These are phyloP conservation scores for Propithecus deckenii DNA, from an alignment of 2,797 vertebrate genomes.

Conservation along the genomic window DNA sequence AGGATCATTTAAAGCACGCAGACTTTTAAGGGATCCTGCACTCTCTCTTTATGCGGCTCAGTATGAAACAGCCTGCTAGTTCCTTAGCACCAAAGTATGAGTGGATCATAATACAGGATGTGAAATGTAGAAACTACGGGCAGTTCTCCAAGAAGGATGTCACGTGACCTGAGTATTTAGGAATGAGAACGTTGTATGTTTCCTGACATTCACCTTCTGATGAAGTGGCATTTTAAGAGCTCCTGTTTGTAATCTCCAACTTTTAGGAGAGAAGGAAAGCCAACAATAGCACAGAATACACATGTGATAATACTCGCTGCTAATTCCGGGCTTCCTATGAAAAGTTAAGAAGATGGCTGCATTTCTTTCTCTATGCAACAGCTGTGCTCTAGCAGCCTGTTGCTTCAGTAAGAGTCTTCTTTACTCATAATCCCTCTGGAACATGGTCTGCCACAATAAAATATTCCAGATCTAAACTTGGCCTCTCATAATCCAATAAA, in stretches of 20 bases:
- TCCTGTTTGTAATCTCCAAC: not conserved
- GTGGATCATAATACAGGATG: not conserved
- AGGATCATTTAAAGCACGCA: not conserved
- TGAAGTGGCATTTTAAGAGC: conserved; percentile 15
- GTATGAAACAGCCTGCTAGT: not conserved
- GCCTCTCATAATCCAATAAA: too few relatives aligned
- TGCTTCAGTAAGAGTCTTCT: not conserved
- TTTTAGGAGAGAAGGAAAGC: conserved; percentile 14
- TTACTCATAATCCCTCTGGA: not conserved
- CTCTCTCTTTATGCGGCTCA: not conserved
- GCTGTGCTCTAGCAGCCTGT: not conserved
- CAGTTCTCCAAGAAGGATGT: not conserved
- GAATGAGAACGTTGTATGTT: not conserved
- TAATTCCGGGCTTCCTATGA: not conserved
- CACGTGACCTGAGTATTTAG: not conserved
- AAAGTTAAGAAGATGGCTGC: conserved; percentile 1
- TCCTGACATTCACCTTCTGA: conserved; percentile 3
- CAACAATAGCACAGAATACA: not conserved
- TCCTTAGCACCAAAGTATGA: not conserved
- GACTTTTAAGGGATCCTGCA: rapidly evolving
- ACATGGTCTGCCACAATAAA: not conserved
- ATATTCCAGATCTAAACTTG: not conserved
- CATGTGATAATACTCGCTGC: not conserved
- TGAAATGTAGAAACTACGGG: not conserved
- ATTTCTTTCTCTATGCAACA: not conserved